Conservation (phyloP, 2,888 invertebrate species). For the Sicus ferrugineus region DNA sequence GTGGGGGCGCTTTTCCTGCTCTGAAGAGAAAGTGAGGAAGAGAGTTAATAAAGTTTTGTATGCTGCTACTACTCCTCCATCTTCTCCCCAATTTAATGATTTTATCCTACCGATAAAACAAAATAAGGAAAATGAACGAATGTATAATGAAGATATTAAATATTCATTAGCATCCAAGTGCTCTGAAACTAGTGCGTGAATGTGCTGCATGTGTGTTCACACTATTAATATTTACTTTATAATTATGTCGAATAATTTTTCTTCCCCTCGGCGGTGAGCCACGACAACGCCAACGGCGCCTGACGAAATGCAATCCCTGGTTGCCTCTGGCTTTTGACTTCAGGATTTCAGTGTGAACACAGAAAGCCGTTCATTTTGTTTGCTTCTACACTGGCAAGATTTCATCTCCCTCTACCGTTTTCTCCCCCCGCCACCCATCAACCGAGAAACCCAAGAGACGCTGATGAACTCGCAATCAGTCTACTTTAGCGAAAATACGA, state of each 20-base stretch:
- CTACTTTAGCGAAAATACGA: too few species aligned
- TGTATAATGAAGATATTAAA: too few species aligned
- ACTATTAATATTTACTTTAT: not conserved
- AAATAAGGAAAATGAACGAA: too few species aligned
- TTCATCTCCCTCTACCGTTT: not conserved
- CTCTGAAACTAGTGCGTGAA: not conserved
- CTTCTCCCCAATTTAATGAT: too few species aligned
- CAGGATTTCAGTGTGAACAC: not conserved
- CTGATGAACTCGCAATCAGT: conserved; percentile 4
- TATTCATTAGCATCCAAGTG: not conserved
- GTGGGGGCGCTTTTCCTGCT: too few species aligned
- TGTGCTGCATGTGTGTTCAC: not conserved
- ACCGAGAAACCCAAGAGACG: not conserved
- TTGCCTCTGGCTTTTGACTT: not conserved
- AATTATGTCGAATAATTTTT: not conserved
- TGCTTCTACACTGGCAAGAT: not conserved
- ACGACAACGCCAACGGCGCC: not conserved
- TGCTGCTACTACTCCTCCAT: too few species aligned
- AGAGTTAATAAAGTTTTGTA: too few species aligned
- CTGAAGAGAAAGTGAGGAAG: too few species aligned
- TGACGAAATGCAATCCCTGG: not conserved
- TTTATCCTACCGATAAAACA: too few species aligned
- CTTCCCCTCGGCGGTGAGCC: not conserved
- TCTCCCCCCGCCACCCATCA: not conserved
- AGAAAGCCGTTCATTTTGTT: too few species aligned